Conservation (phyloP, 2,113 vertebrate species). For the Climacteris rufus region DNA sequence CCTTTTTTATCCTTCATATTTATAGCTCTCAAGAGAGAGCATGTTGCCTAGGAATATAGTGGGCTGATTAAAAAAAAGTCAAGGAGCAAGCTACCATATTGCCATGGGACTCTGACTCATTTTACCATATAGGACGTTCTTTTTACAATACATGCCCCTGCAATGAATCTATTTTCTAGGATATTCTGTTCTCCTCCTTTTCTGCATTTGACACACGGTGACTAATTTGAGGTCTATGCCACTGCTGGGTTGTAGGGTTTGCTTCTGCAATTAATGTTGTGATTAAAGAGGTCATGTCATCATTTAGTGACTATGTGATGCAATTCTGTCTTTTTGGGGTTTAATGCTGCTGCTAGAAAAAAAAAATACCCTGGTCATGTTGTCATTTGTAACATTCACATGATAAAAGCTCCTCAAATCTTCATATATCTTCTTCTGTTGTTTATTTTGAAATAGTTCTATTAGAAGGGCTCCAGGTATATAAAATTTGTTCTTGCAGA, state of each 20-base stretch:
- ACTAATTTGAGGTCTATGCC: neutral
- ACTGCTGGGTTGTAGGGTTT: neutral
- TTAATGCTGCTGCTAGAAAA: neutral
- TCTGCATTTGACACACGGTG: neutral
- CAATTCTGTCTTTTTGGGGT: neutral
- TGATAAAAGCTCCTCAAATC: neutral
- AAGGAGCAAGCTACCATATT: neutral
- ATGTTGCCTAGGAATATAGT: slow-evolving; percentile 11
- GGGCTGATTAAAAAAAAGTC: neutral
- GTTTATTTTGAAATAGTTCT: neutral
- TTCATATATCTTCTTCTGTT: neutral
- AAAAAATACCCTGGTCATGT: neutral
- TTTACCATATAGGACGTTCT: neutral
- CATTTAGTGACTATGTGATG: neutral
- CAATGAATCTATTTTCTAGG: slow-evolving; percentile 7
- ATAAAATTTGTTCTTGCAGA: neutral
- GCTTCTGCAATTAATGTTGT: neutral
- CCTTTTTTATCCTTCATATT: slow-evolving; percentile 20
- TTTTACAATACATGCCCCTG: neutral
- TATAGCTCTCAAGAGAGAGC: neutral
- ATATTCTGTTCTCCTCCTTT: slow-evolving; percentile 1
- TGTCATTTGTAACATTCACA: neutral
- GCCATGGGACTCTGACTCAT: neutral
- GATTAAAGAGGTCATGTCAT: neutral
- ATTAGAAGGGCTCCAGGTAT: neutral